Conservation (phyloP, 2,113 vertebrate genomes). For the Rhinolophus ferrumequinum region DNA sequence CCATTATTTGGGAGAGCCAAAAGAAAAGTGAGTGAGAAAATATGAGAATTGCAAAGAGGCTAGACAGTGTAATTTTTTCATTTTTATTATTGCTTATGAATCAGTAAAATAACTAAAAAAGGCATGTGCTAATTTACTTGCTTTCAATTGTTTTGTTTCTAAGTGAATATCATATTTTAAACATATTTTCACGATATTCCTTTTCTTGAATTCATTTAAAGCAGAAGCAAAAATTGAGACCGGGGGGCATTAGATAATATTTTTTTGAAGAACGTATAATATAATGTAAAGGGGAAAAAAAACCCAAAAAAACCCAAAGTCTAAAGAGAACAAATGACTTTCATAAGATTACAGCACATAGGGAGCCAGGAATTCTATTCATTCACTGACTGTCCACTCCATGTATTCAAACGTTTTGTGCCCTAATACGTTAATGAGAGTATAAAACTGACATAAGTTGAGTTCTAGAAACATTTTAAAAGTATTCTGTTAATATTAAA, state of each 20-base stretch:
- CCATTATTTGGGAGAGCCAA: not conserved
- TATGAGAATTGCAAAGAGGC: not conserved
- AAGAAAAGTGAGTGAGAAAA: not conserved
- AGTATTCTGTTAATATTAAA: not conserved
- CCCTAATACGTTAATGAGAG: not conserved
- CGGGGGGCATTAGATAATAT: not conserved
- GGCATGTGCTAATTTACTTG: not conserved
- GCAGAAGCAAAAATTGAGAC: not conserved
- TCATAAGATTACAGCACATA: accelerated
- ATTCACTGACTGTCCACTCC: not conserved
- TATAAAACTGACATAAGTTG: not conserved
- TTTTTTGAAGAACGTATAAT: not conserved
- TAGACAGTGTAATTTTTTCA: conserved; percentile 13
- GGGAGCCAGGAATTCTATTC: not conserved
- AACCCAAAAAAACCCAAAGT: not conserved
- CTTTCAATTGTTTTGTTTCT: not conserved
- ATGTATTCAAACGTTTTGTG: not conserved
- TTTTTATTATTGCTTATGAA: conserved; percentile 11
- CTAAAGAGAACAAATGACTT: not conserved
- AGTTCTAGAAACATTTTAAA: not conserved
- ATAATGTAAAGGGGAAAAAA: not conserved
- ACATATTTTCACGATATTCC: not conserved
- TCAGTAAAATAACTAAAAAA: conserved; percentile 21
- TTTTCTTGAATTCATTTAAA: conserved; percentile 35
- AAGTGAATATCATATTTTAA: not conserved